Base-by-base conservation (phyloP, 23 tunicate species). In the Halocynthia aurantium region DNA sequence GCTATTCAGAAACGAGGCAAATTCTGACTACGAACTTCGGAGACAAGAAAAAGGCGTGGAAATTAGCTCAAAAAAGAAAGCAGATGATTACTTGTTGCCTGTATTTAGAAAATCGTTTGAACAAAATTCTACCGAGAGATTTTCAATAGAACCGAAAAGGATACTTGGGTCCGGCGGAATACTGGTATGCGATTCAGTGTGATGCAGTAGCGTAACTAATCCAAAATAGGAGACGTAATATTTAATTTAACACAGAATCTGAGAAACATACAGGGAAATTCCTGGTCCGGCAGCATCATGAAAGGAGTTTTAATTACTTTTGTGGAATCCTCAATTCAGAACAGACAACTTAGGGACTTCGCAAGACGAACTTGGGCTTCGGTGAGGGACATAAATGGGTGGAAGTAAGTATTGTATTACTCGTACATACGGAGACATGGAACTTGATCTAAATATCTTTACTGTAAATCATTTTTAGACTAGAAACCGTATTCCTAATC, bases 231-330 rank as follows among this genome's bases (percentile, higher is more conserved):
- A 15, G n/a, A 15, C 4, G 64, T 60, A 15, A n/a, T 60, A n/a
- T 60, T 15, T 2, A 2, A 60, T 68, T 84, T 31, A 4, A 31
- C 44, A 31, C 44, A 31, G 44, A 31, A 31, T 31, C 44, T 31
- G 44, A 80, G 94, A 49, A 67, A 82, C 10, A 57, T 72, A 8
- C 94, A 87, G 52, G 94, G 94, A 18, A 73, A 82, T 76, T 56
- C 94, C 5, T 87, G 81, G 80, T 10, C 80, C 7, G 94, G 94
- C 10, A 71, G 75, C 7, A 82, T 81, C 21, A 82, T 87, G 94
- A 82, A 82, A 75, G 94, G 94, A 8, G 94, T 83, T 10, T 22
- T 87, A 6, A 87, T 87, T 40, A 72, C 77, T 65, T 77, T 87
- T 65, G 87, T 82, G 18, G 63, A 71, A 7, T 87, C 94, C 7